Percentiles rank a stretch among this genome's conserved stretches.
phyloP scores from a whole-genome alignment of 1,140 invertebrate genomes.

The Sinonovacula constricta region DNA sequence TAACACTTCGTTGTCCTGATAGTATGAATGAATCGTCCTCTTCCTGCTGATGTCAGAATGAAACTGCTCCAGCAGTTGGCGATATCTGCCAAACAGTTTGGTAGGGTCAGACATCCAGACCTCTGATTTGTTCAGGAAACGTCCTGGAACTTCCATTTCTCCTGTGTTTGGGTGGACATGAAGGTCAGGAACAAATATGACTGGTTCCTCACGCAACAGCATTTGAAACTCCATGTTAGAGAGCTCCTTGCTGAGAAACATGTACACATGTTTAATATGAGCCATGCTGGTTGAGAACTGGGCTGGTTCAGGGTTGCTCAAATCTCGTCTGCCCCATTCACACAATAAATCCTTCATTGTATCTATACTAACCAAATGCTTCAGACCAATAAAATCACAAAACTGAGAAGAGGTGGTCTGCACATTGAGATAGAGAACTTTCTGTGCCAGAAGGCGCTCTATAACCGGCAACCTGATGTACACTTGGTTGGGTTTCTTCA shows the following conservation, averaged over 20 bases:
- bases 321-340: conserved; percentile 59
- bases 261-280: conserved; percentile 68
- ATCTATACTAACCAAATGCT: conserved; percentile 47
- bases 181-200: conserved; percentile 70
- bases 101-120: conserved; percentile 73
- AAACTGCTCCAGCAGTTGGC: conserved; percentile 57
- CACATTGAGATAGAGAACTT: conserved; percentile 61
- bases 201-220: conserved; percentile 67
- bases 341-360: conserved; percentile 61
- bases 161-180: not conserved
- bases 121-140: conserved; percentile 66
- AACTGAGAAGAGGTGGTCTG: conserved; percentile 22
- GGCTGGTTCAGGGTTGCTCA: conserved; percentile 42
- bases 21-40: conserved; percentile 46
- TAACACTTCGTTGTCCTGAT: conserved; percentile 42
- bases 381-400: conserved; percentile 63
- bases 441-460: conserved; percentile 58
- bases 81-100: conserved; percentile 67
- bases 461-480: conserved; percentile 56
- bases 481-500: no score
- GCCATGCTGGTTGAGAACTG: conserved; percentile 60
- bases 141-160: conserved; percentile 55
- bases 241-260: conserved; percentile 64
- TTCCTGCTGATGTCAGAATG: conserved; percentile 63
- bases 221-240: conserved; percentile 63